A percentile compares a stretch with the other conserved stretches of the same genome.
These are phyloP conservation scores for Drosophila quinaria DNA, from an alignment of 2,888 invertebrate genomes.

Conservation along the genomic window DNA sequence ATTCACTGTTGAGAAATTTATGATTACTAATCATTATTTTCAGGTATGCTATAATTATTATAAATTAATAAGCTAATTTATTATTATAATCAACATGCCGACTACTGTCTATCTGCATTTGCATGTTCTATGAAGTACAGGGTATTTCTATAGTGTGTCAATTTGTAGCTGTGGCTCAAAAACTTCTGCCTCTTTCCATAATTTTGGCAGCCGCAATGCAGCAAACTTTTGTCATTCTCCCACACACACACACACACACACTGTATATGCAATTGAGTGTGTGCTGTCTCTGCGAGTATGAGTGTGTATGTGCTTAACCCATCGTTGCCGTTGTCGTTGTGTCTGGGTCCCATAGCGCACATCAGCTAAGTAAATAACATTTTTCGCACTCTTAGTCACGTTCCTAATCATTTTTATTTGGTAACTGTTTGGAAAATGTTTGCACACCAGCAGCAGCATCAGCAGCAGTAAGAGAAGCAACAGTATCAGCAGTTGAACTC, in stretches of 20 bases:
- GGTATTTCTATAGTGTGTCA: conserved; percentile 7
- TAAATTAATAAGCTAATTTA: too few species aligned
- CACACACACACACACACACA: conserved; percentile 25
- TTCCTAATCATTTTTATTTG: conserved; percentile 84
- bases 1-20: too few species aligned
- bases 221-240: conserved; percentile 54
- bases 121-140: not conserved
- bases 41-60: too few species aligned
- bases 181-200: conserved; percentile 24
- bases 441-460: conserved; percentile 59
- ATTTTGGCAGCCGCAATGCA: conserved; percentile 55
- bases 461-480: conserved; percentile 16
- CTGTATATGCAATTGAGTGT: conserved; percentile 23
- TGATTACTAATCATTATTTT: too few species aligned
- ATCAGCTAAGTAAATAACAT: conserved; percentile 76
- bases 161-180: too few species aligned
- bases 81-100: not conserved
- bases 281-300: conserved; percentile 18
- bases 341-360: conserved; percentile 70
- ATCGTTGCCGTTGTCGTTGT: conserved; percentile 40
- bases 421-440: conserved; percentile 79
- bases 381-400: conserved; percentile 84
- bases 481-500: conserved; percentile 8
- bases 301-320: conserved; percentile 46
- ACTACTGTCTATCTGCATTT: too few species aligned